These are phyloP conservation scores for Diplazon laetatorius DNA, from an alignment of 2,888 invertebrate genomes.

Conservation along the genomic window DNA sequence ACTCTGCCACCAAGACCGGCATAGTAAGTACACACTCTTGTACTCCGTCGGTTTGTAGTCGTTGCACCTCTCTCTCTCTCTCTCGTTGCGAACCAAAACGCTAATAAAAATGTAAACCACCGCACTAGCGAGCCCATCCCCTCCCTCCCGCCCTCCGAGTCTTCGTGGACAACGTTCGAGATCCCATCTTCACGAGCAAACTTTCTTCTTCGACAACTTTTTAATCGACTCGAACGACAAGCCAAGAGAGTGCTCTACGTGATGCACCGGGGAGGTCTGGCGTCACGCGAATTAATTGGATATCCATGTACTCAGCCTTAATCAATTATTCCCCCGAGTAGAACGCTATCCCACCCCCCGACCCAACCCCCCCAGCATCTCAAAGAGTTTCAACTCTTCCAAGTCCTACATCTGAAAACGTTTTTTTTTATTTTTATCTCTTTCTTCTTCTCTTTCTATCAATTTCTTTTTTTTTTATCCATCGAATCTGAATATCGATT, in stretches of 20 bases:
- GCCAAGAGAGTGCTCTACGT: constrained; percentile 22
- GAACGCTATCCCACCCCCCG: not conserved
- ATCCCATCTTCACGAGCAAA: constrained; percentile 37
- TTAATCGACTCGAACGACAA: constrained; percentile 54
- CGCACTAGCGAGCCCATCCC: constrained; percentile 35
- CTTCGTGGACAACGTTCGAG: constrained; percentile 50
- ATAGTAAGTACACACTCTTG: constrained; percentile 25
- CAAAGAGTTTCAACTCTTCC: constrained; percentile 22
- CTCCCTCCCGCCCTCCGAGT: constrained; percentile 20
- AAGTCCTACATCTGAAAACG: constrained; percentile 2
- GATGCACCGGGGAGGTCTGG: constrained; percentile 29
- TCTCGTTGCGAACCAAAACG: constrained; percentile 45
- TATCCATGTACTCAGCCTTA: constrained; percentile 28
- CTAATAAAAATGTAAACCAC: constrained; percentile 68
- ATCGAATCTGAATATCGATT: constrained; percentile 16
- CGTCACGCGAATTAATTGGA: constrained; percentile 55
- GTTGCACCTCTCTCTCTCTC: constrained; percentile 9
- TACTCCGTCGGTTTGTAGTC: constrained; percentile 11
- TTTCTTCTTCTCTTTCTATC: not conserved
- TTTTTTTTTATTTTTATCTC: not conserved
- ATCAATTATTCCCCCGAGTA: constrained; percentile 46
- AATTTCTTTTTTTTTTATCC: not conserved
- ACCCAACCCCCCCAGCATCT: not conserved
- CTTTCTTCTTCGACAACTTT: constrained; percentile 62
- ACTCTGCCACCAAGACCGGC: constrained; percentile 2